Evolutionary conservation across 2,888 invertebrate genomes (phyloP).

Genomic region (Trissolcus brochymenae): DNA sequence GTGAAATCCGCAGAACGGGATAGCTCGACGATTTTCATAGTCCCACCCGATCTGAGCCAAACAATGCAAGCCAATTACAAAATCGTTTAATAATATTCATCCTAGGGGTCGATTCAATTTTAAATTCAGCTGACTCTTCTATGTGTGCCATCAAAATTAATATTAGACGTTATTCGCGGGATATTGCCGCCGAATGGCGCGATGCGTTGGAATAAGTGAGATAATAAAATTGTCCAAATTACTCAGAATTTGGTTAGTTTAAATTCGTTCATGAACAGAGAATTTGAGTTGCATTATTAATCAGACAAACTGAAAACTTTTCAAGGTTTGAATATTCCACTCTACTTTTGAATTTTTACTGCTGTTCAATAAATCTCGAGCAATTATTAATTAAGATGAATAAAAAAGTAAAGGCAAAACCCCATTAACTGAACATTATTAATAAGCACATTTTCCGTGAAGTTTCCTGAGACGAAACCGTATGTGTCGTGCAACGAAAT

Average conservation of each 20-base stretch:
- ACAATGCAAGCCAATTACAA: constrained; percentile 25
- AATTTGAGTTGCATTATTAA: no score
- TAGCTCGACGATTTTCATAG: constrained; percentile 22
- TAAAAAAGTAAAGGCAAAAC: no score
- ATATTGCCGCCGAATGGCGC: constrained; percentile 2
- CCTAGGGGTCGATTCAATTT: constrained; percentile 25
- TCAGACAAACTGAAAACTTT: no score
- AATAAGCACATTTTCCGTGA: no score
- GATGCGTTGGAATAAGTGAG: neutral
- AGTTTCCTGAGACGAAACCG: no score
- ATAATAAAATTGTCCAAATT: constrained; percentile 5
- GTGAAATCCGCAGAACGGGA: constrained; percentile 49
- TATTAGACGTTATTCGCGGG: constrained; percentile 6
- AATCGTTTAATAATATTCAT: constrained; percentile 30
- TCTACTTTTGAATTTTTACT: no score
- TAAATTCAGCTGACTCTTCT: constrained; percentile 15
- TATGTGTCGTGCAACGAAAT: no score
- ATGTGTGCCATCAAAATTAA: constrained; percentile 7
- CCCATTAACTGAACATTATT: no score
- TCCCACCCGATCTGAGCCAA: constrained; percentile 15
- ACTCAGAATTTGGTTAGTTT: neutral
- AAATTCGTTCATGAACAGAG: neutral
- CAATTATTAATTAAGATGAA: no score
- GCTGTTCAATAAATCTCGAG: no score
- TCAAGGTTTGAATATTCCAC: no score